Base-by-base conservation (phyloP, 2,888 invertebrate genomes). In the Drosophila differens region DNA sequence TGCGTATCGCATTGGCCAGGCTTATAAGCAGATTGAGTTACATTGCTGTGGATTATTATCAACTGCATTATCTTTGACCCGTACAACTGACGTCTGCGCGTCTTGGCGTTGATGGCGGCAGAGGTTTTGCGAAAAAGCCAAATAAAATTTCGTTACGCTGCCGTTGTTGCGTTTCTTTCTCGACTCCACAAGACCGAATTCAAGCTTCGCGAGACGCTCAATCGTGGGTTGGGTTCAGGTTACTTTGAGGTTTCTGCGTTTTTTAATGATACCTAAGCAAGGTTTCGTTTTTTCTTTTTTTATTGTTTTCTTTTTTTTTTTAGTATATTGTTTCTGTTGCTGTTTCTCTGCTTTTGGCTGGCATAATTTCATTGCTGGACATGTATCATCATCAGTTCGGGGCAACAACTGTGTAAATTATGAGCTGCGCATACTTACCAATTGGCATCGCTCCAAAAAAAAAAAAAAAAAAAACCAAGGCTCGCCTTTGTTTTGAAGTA, bases 21-120 rank as follows among this genome's bases (percentile, higher is more conserved):
- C 88, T 88, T 90, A 86, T 90, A 87, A 82, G 80, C 77, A 83
- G 88, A 91, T 89, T 91, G 88, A 91, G 88, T 89, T 89, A 89
- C 88, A 89, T 89, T 91, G 81, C 88, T 83, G 89, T 72, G 89
- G 89, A 91, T 91, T 89, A 91, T 90, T 90, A 89, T 91, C 91
- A 84, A 89, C 90, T 83, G 90, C 79, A 89, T 90, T 90, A 89
- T 90, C 91, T 66, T 32, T 71, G 32, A 1, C 16, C 30, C 53
- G 58, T 68, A 37, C 61, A 58, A 57, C 28, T 44, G 57, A 62
- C 74, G 59, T 71, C 30, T 64, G 68, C 28, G 54, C 32, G 37
- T 57, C 53, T 58, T 73, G 54, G 70, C 70, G 71, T 70, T 70
- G 82, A 70, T 70, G 79, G 68, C 67, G 64, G 71, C 68, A 49